These are phyloP conservation scores for Tupiocoris notatus DNA, from an alignment of 2,888 invertebrate genomes.

Conservation along the genomic window DNA sequence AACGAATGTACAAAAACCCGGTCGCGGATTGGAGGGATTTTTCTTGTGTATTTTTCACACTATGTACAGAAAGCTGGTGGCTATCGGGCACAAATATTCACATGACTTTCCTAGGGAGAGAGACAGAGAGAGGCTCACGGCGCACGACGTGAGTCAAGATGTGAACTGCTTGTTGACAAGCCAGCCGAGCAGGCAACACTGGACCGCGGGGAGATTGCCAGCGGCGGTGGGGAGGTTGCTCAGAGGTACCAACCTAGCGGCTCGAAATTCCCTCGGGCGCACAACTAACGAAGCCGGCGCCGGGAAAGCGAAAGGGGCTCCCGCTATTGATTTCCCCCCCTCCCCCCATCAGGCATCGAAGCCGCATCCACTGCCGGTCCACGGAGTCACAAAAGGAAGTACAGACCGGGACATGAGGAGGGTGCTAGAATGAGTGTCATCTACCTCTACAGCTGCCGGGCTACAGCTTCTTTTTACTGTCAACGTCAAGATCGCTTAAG, in stretches of 20 bases:
- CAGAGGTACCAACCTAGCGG: constrained; percentile 23
- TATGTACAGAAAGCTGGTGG: neutral
- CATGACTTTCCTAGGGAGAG: constrained; percentile 2
- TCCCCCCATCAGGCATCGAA: too few species aligned
- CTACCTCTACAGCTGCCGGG: neutral
- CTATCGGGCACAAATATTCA: neutral
- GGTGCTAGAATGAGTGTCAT: neutral
- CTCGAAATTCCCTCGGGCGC: constrained; percentile 1
- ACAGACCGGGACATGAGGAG: neutral
- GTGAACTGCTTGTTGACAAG: neutral
- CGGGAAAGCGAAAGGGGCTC: neutral
- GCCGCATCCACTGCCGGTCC: too few species aligned
- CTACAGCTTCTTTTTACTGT: neutral
- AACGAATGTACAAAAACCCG: constrained; percentile 29
- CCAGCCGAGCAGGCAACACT: constrained; percentile 37
- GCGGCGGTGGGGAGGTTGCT: constrained; percentile 7
- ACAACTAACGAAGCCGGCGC: neutral
- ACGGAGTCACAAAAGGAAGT: neutral
- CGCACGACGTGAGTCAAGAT: neutral
- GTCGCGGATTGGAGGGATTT: neutral
- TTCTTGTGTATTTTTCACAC: neutral
- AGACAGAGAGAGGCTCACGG: neutral
- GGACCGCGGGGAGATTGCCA: neutral
- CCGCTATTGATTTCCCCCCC: constrained; percentile 27
- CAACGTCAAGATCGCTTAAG: neutral